These are phyloP conservation scores for Megaleporinus macrocephalus DNA, from an alignment of 2,113 vertebrate genomes.

Conservation along the genomic window DNA sequence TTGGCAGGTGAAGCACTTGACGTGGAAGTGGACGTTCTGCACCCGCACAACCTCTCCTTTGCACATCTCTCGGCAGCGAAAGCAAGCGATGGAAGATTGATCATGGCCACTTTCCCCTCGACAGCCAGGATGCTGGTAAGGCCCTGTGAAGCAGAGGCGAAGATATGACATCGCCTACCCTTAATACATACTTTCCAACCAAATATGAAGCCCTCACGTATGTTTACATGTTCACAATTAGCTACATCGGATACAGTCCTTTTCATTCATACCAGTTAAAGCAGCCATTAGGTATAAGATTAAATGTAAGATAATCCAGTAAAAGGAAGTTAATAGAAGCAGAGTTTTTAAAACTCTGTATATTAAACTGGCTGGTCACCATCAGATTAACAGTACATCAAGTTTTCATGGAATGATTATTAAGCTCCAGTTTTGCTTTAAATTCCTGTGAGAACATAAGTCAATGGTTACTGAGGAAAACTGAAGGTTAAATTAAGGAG, in stretches of 20 bases:
- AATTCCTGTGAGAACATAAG: no score
- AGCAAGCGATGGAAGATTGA: slow-evolving; percentile 81
- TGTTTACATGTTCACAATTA: background rate
- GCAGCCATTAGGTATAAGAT: no score
- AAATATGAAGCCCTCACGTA: background rate
- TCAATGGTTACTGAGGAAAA: no score
- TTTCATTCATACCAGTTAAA: no score
- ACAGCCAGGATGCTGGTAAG: slow-evolving; percentile 82
- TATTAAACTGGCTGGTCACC: no score
- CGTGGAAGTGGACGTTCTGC: slow-evolving; percentile 89
- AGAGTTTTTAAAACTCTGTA: no score
- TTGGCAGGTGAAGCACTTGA: slow-evolving; percentile 91
- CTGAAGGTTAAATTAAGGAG: no score
- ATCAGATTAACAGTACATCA: no score
- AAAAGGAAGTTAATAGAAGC: no score
- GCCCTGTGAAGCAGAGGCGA: slow-evolving; percentile 74
- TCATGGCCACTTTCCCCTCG: slow-evolving; percentile 59
- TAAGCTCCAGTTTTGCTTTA: no score
- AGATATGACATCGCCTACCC: background rate
- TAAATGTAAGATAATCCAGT: no score
- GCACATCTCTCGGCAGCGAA: slow-evolving; percentile 84
- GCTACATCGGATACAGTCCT: background rate
- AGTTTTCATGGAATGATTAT: no score
- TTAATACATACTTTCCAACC: background rate
- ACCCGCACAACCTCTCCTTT: slow-evolving; percentile 89